These are phyloP conservation scores for Trematomus loennbergii DNA, from an alignment of 2,113 vertebrate genomes.

Conservation along the genomic window DNA sequence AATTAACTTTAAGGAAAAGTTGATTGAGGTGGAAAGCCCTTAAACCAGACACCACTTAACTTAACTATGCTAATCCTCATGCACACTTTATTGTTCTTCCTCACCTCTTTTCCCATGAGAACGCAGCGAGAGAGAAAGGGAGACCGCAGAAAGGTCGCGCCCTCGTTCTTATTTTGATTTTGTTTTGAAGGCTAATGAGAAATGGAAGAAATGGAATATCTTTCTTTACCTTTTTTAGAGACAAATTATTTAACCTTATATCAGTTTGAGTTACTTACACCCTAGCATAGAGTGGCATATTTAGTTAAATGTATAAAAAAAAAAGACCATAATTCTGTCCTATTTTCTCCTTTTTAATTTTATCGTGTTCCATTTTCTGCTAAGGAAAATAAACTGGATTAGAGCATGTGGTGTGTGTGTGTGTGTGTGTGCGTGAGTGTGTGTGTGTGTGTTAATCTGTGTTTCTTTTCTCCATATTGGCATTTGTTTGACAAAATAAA, in stretches of 20 bases:
- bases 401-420: conserved; percentile 75
- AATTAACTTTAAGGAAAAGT: conserved; percentile 23
- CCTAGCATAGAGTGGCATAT: conserved; percentile 96
- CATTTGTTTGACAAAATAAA: conserved; percentile 12
- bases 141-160: conserved; percentile 22
- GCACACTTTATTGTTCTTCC: conserved; percentile 29
- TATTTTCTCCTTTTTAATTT: conserved; percentile 84
- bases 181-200: conserved; percentile 84
- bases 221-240: conserved; percentile 88
- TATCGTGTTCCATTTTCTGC: conserved; percentile 86
- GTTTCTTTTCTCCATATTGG: not conserved
- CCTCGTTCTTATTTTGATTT: conserved; percentile 66
- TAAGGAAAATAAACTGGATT: conserved; percentile 94
- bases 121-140: conserved; percentile 33
- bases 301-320: conserved; percentile 94
- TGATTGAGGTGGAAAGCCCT: conserved; percentile 40
- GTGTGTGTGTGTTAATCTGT: conserved; percentile 20
- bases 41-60: conserved; percentile 56
- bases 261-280: conserved; percentile 97
- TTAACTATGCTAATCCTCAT: conserved; percentile 72
- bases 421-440: not conserved
- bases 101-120: conserved; percentile 20
- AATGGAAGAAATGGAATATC: conserved; percentile 88
- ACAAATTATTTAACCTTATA: conserved; percentile 99
- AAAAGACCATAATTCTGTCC: conserved; percentile 76